A percentile compares a stretch with the other conserved stretches of the same genome.
Conservation (phyloP, 2,113 vertebrate genomes). For the Monopterus albus region DNA sequence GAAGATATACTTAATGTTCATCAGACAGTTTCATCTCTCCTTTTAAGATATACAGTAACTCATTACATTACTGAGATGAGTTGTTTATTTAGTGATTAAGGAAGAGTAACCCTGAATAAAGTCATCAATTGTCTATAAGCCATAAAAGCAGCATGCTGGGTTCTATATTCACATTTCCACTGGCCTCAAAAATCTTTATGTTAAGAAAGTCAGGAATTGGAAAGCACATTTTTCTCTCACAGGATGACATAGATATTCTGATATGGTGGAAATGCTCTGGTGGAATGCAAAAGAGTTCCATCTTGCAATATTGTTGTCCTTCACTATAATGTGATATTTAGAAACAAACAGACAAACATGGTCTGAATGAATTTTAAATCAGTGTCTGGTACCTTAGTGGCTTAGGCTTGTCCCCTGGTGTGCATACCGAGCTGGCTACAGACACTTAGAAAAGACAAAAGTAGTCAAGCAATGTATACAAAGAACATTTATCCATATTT, state of each 20-base stretch:
- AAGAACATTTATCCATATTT: neutral
- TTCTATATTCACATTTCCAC: too few relatives aligned
- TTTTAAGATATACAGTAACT: too few relatives aligned
- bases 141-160: neutral
- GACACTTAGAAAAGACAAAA: conserved; percentile 15
- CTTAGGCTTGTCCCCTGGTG: too few relatives aligned
- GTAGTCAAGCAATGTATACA: neutral
- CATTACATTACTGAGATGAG: too few relatives aligned
- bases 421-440: conserved; percentile 7
- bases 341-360: too few relatives aligned
- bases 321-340: too few relatives aligned
- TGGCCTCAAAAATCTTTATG: neutral
- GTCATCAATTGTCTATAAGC: neutral
- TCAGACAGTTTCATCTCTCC: neutral
- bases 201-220: neutral
- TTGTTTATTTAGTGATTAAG: neutral
- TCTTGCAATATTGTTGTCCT: conserved; percentile 13
- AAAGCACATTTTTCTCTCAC: neutral
- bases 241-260: conserved; percentile 24
- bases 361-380: too few relatives aligned
- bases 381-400: too few relatives aligned
- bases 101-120: neutral
- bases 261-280: conserved; percentile 17
- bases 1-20: neutral
- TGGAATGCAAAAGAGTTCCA: conserved; percentile 35